A percentile compares a stretch with the other conserved stretches of the same genome.
These are phyloP conservation scores for Siphlonurus alternatus DNA, from an alignment of 2,888 invertebrate genomes.

Conservation along the genomic window DNA sequence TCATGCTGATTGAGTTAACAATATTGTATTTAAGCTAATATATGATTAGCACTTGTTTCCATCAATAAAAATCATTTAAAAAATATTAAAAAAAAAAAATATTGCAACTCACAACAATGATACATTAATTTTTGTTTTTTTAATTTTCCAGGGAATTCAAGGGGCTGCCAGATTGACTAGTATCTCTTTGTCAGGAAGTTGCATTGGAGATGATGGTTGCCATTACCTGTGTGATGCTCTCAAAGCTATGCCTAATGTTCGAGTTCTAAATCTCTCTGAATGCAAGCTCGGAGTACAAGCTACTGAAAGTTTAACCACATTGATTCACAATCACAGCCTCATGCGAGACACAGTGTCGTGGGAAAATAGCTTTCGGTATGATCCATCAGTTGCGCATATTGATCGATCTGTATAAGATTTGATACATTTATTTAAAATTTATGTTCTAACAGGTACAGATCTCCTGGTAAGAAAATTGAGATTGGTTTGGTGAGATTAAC, in stretches of 20 bases:
- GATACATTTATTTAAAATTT: not conserved
- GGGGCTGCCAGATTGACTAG: conserved; percentile 45
- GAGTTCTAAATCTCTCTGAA: conserved; percentile 46
- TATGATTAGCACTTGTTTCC: too few relatives aligned
- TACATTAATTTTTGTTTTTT: too few relatives aligned
- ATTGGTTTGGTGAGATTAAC: conserved; percentile 51
- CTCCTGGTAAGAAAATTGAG: conserved; percentile 54
- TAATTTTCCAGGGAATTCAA: conserved; percentile 33
- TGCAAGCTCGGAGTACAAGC: conserved; percentile 47
- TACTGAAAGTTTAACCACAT: conserved; percentile 44
- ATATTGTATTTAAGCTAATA: too few relatives aligned
- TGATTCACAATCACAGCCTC: conserved; percentile 32
- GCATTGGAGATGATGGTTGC: conserved; percentile 55
- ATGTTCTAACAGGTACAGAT: conserved; percentile 37
- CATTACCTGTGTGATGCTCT: conserved; percentile 49
- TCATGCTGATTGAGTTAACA: too few relatives aligned
- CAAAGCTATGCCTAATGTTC: conserved; percentile 45
- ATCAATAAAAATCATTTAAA: too few relatives aligned
- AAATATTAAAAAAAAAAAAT: too few relatives aligned
- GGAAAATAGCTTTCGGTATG: not conserved
- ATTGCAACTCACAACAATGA: too few relatives aligned
- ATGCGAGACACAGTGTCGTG: not conserved
- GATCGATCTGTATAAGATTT: not conserved
- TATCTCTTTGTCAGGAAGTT: conserved; percentile 47
- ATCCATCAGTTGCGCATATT: too few relatives aligned